Evolutionary conservation across 1,140 invertebrate genomes (phyloP).

Genomic region (Drosophila carrolli): DNA sequence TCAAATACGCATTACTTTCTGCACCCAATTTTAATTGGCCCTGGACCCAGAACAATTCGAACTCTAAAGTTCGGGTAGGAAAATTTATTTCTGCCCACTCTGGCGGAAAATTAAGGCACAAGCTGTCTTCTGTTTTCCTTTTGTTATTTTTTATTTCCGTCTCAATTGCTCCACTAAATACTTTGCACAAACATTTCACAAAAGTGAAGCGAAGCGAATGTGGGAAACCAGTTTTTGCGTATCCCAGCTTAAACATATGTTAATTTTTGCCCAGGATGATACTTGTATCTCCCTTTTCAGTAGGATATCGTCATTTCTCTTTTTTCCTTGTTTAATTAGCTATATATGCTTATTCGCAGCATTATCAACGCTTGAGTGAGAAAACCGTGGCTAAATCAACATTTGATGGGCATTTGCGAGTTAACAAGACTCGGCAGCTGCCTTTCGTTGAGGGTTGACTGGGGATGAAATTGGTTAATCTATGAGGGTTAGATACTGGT

Average conservation of each 20-base stretch:
- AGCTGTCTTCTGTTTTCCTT: slow-evolving; percentile 36
- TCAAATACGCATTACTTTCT: slow-evolving; percentile 65
- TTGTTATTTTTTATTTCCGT: slow-evolving; percentile 60
- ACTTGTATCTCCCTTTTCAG: slow-evolving; percentile 11
- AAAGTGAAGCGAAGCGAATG: slow-evolving; percentile 32
- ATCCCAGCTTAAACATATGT: slow-evolving; percentile 61
- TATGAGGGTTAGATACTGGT: not conserved
- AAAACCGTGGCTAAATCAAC: slow-evolving; percentile 71
- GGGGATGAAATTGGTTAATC: slow-evolving; percentile 6
- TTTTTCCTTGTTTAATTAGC: slow-evolving; percentile 37
- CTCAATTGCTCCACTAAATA: slow-evolving; percentile 76
- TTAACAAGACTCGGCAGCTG: slow-evolving; percentile 51
- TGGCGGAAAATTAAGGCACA: slow-evolving; percentile 68
- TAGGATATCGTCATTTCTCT: slow-evolving; percentile 6
- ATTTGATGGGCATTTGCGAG: slow-evolving; percentile 68
- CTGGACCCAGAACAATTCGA: slow-evolving; percentile 19
- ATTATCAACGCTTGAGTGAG: slow-evolving; percentile 66
- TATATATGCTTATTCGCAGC: slow-evolving; percentile 36
- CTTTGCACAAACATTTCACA: slow-evolving; percentile 60
- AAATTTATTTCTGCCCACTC: slow-evolving; percentile 64
- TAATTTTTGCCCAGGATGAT: slow-evolving; percentile 57
- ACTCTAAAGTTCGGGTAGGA: slow-evolving; percentile 4
- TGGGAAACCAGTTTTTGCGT: slow-evolving; percentile 59
- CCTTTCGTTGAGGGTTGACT: slow-evolving; percentile 6
- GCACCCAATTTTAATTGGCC: slow-evolving; percentile 74